These are phyloP conservation scores for Drosophila ambigua DNA, from an alignment of 1,140 invertebrate species.

Conservation along the genomic window DNA sequence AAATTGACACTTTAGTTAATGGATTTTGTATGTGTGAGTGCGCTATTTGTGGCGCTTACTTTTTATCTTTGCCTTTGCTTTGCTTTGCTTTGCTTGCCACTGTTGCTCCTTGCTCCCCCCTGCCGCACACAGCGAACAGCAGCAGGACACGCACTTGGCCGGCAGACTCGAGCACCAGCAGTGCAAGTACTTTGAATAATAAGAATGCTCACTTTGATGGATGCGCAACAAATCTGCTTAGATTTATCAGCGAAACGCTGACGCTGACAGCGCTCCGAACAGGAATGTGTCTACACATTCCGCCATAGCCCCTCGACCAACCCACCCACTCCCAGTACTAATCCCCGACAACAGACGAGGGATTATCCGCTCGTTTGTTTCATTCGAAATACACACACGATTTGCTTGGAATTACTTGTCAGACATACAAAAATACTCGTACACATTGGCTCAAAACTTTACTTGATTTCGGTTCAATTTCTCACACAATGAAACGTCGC, in stretches of 20 bases:
- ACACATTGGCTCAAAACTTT: constrained; percentile 5
- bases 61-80: constrained; percentile 51
- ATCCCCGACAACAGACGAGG: constrained; percentile 38
- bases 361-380: constrained; percentile 32
- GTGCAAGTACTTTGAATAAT: constrained; percentile 79
- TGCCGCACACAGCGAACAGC: constrained; percentile 1
- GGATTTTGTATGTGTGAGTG: constrained; percentile 80
- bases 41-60: constrained; percentile 62
- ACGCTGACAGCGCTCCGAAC: constrained; percentile 38
- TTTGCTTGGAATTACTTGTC: constrained; percentile 43
- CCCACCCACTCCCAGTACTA: constrained; percentile 2
- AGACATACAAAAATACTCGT: constrained; percentile 19
- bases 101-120: constrained; percentile 50
- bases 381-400: constrained; percentile 10
- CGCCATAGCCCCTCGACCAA: neutral
- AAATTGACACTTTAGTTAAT: constrained; percentile 83
- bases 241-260: constrained; percentile 59
- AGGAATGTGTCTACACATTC: constrained; percentile 3
- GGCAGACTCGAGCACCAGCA: constrained; percentile 36
- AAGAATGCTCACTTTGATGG: constrained; percentile 80
- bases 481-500: constrained; percentile 38
- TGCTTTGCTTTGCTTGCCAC: constrained; percentile 39
- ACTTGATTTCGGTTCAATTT: constrained; percentile 21
- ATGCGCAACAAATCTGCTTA: constrained; percentile 71
- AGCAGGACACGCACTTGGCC: constrained; percentile 66